Percentiles rank a stretch among this genome's conserved stretches.
Evolutionary conservation across 2,797 vertebrate species (phyloP).

Genomic region (Oryzias dopingdopingensis): DNA sequence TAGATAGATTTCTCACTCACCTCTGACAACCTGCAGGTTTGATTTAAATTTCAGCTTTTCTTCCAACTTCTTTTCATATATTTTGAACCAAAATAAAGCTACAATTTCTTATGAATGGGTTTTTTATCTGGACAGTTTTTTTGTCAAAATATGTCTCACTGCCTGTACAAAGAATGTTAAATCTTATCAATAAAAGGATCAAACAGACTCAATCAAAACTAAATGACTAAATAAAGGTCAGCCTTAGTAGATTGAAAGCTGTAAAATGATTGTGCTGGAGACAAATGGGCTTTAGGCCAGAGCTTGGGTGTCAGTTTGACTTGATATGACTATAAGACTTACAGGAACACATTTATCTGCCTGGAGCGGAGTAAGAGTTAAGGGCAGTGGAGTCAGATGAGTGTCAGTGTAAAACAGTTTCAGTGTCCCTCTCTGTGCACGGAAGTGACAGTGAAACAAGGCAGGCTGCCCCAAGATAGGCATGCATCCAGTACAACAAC

Average conservation of each 20-base stretch:
- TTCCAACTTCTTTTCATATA: too few species aligned
- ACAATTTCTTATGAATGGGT: too few species aligned
- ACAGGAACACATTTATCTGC: constrained; percentile 49
- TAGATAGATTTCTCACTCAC: too few species aligned
- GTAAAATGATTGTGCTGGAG: constrained; percentile 41
- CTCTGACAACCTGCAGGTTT: too few species aligned
- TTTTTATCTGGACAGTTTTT: too few species aligned
- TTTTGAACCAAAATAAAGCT: too few species aligned
- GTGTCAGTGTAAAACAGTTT: constrained; percentile 73
- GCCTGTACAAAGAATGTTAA: too few species aligned
- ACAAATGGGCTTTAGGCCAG: constrained; percentile 61
- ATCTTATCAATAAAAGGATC: too few species aligned
- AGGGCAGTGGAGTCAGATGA: constrained; percentile 74
- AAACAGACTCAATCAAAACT: not conserved
- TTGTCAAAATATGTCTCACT: too few species aligned
- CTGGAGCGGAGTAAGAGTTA: constrained; percentile 64
- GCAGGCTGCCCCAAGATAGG: constrained; percentile 46
- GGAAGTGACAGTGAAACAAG: constrained; percentile 76
- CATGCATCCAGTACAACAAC: constrained; percentile 27
- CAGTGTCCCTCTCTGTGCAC: constrained; percentile 70
- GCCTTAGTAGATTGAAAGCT: constrained; percentile 13
- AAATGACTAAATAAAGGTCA: constrained; percentile 19
- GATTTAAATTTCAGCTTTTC: too few species aligned
- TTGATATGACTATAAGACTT: constrained; percentile 67
- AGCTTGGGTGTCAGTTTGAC: constrained; percentile 70